Evolutionary conservation across 1,140 invertebrate genomes (phyloP), one percentile per base, ranked within the genome.

Genomic region (Drosophila athabasca): DNA sequence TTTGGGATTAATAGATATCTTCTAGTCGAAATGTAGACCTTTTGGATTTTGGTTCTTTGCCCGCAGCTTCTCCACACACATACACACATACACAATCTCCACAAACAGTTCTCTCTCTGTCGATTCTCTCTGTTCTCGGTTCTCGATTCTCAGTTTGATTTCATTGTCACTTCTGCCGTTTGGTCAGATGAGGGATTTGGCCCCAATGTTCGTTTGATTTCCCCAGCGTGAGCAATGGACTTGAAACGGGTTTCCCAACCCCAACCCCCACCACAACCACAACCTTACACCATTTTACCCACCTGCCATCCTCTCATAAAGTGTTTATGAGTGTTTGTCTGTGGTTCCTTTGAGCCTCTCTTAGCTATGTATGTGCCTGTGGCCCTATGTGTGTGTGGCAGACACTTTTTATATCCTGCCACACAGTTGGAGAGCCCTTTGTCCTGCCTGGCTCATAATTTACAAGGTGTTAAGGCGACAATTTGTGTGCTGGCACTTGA

Each of bases 381-480:
- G 62, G 60, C 59, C 46, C 48, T 17, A 2, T 45, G 35, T 22
- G 24, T 58, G 67, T 65, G 62, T 67, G 59, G 62, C 46, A 68
- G 67, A 76, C 66, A 41, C 59, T 61, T 70, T 83, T 84, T 84
- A 84, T 85, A 67, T 62, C 62, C 62, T 65, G 58, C 69, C 76
- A 67, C 70, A 65, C 65, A 62, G 65, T 46, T 45, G 46, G 57
- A 59, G 79, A 13, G 35, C 35, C 59, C 83, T 61, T 59, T 72
- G 65, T 70, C 11, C 35, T 39, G 35, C 35, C 35, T 39, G 35
- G 11, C 35, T 11, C 81, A 85, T 85, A 87, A 78, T 71, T 85
- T 78, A 85, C 82, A 87, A 69, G 78, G 81, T 87, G 81, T 82
- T 87, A 87, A 75, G 70, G 74, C 83, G 81, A 71, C 82, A 85